Base-by-base conservation (phyloP, 2,113 vertebrate genomes). In the Sisor rabdophorus region DNA sequence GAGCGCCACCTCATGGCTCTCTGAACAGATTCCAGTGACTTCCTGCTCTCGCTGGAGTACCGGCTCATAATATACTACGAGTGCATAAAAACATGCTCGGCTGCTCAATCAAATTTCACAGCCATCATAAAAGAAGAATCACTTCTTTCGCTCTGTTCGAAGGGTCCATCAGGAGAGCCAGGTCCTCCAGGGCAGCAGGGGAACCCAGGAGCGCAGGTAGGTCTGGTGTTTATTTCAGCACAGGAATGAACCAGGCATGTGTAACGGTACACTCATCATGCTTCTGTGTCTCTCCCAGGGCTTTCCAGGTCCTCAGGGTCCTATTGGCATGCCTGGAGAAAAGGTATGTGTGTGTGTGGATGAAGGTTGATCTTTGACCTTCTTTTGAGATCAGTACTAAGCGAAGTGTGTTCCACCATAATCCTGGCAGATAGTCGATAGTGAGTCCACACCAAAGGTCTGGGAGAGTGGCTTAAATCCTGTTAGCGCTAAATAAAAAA, bases 151-250 rank as follows among this genome's bases (percentile, higher is more conserved):
- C n/a, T 30, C 48, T 81, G 15, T 84, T 84, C 1, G 40, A 81
- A 97, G 95, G 96, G 96, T 53, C 92, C 90, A 64, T 80, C 85
- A 2, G 95, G 96, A 86, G 95, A 97, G 50, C 83, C 91, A 0
- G 96, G 96, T 0, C 91, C 95, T 11, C 88, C 91, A 0, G 96
- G 96, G 65, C 96, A 98, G 79, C 96, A 97, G 79, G 96, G 96
- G 59, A 95, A 93, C 79, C 94, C 95, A 0, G 95, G 96, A 36
- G 82, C 86, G 1, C 94, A 97, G 92, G 96, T 98, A 71, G 28
- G 22, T 67, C 2, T 12, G 32, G 28, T 0, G 20, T 28, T 15
- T 56, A 53, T 71, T 72, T 11, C 71, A 65, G 30, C 19, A 32
- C 70, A 19, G 32, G 65, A 55, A 63, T 74, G n/a, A 26, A 19